These are phyloP conservation scores for Scylla paramamosain DNA, from an alignment of 1,140 invertebrate genomes.

Conservation along the genomic window DNA sequence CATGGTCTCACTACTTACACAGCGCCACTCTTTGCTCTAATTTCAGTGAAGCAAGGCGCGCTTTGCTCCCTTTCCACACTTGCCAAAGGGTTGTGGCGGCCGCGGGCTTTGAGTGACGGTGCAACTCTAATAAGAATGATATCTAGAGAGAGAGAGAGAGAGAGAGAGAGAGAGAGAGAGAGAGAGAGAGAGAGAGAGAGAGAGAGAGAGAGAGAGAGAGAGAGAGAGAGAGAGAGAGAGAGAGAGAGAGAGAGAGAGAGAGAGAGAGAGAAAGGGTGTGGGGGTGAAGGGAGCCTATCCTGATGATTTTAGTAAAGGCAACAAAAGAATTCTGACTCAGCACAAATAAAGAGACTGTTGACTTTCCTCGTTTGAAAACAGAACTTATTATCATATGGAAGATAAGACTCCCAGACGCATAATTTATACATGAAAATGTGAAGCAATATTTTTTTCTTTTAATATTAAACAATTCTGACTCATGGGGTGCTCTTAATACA, in stretches of 20 bases:
- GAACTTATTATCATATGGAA: too few relatives aligned
- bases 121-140: background rate
- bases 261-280: too few relatives aligned
- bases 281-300: background rate
- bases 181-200: constrained; percentile 46
- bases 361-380: too few relatives aligned
- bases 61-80: background rate
- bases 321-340: too few relatives aligned
- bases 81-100: background rate
- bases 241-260: background rate
- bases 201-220: constrained; percentile 37
- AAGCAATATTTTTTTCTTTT: too few relatives aligned
- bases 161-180: constrained; percentile 33
- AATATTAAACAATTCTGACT: too few relatives aligned
- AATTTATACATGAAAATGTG: too few relatives aligned
- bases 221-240: too few relatives aligned
- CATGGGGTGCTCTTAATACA: too few relatives aligned
- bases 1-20: background rate
- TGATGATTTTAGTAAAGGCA: background rate
- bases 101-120: background rate
- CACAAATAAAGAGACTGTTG: too few relatives aligned
- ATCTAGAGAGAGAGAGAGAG: background rate
- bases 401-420: too few relatives aligned
- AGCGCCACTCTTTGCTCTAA: background rate
- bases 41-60: background rate